Evolutionary conservation across 2,888 invertebrate species (phyloP), one percentile per base, ranked within the genome.

Genomic region (Sinhomidia bicolor): DNA sequence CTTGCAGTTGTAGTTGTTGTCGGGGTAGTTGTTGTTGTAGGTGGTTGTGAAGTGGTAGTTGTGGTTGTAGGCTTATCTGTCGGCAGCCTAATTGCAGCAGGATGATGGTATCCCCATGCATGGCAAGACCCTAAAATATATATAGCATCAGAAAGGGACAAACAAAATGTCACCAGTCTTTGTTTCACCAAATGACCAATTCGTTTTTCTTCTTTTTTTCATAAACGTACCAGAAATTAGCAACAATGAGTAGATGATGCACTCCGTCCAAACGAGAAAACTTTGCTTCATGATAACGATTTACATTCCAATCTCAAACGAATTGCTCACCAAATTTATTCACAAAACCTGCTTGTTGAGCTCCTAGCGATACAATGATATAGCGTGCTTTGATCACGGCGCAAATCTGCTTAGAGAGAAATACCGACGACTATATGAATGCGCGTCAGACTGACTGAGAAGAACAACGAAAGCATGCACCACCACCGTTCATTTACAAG

Each of bases 61-160:
- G 62, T 80, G 10, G 80, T 60, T 23, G 85, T 79, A 3, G 76
- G 47, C 41, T 87, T 87, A n/a, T 83, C 83, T 10, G 88, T 88
- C 9, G 88, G 88, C 14, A 89, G 62, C 60, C 84, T 79, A 32
- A 89, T 79, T 17, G 88, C 88, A 26, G 80, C 71, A 0, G 84
- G 84, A 54, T 89, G 84, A 80, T 84, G 79, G 41, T 89, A 84
- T n/a, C 88, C 88, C 84, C 88, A 89, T 5, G 71, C 84, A 23
- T 54, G 62, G 20, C 88, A 84, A 41, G 88, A 68, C 17, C n/a
- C 88, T 89, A 41, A 17, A 83, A 81, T 9, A n/a, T 62, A 68
- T 44, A 12, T 23, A n/a, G 17, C 29, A 12, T 57, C 26, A 17
- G 17, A 54, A 78, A 17, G 17, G 23, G 23, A 12, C 10, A 51